Evolutionary conservation across 2,797 vertebrate species (phyloP).

Genomic region (Enteromius mattozi): DNA sequence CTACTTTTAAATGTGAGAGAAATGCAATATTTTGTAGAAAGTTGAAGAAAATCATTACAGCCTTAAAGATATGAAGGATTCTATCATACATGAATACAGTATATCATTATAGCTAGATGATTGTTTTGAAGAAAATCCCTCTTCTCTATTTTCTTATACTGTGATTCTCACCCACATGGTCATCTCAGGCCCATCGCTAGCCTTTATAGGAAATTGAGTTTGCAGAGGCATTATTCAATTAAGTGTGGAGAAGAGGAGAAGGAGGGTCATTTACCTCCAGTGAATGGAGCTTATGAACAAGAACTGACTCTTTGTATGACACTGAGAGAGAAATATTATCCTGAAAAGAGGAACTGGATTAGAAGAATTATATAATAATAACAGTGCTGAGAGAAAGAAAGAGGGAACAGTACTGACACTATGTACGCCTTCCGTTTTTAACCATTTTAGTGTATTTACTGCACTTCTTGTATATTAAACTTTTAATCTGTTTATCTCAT

Average conservation of each 20-base stretch:
- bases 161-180: constrained; percentile 18
- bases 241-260: constrained; percentile 54
- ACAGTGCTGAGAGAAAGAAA: not conserved
- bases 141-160: constrained; percentile 19
- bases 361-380: constrained; percentile 41
- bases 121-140: not conserved
- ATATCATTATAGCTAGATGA: not conserved
- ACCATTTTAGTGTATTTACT: not conserved
- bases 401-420: constrained; percentile 3
- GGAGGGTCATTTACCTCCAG: constrained; percentile 54
- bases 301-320: constrained; percentile 32
- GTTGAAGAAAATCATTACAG: not conserved
- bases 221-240: constrained; percentile 63
- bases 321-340: constrained; percentile 45
- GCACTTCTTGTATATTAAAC: not conserved
- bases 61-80: not conserved
- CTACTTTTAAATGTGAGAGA: not conserved
- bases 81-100: not conserved
- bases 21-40: constrained; percentile 3
- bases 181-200: constrained; percentile 37
- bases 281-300: constrained; percentile 52
- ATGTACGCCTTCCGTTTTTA: not conserved
- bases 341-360: constrained; percentile 43
- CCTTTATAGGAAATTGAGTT: constrained; percentile 62
- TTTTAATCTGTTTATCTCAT: not conserved